Conservation (phyloP, 2,888 invertebrate genomes). For the Mantis religiosa region DNA sequence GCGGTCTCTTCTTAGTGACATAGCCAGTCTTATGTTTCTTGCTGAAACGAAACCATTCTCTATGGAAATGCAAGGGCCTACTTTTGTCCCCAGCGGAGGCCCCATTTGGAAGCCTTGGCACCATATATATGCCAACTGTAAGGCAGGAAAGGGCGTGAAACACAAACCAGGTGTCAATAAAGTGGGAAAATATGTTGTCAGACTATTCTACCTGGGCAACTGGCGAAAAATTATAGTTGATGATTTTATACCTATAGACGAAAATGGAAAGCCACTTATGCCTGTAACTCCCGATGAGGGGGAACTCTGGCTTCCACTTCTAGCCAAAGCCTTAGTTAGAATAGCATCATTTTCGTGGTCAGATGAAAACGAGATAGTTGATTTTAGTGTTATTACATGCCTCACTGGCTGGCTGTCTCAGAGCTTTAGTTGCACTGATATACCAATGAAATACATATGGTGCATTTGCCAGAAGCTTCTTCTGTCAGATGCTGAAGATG, state of each 20-base stretch:
- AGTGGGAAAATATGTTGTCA: constrained; percentile 47
- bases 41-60: background rate
- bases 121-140: constrained; percentile 24
- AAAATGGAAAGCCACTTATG: constrained; percentile 40
- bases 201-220: constrained; percentile 48
- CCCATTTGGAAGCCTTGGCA: constrained; percentile 27
- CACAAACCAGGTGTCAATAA: constrained; percentile 16
- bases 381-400: constrained; percentile 45
- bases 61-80: background rate
- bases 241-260: constrained; percentile 47
- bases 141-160: constrained; percentile 17
- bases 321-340: constrained; percentile 43
- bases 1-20: background rate
- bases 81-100: background rate
- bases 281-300: constrained; percentile 36
- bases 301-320: background rate
- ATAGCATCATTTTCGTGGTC: constrained; percentile 45
- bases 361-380: constrained; percentile 39
- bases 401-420: constrained; percentile 45
- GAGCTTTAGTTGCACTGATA: background rate
- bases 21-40: background rate
- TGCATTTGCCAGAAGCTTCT: constrained; percentile 16
- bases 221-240: constrained; percentile 50
- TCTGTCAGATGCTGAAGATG: background rate
- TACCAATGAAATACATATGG: background rate